A percentile compares a stretch with the other conserved stretches of the same genome.
phyloP scores from a whole-genome alignment of 2,888 invertebrate genomes.

The Diplazon laetatorius region DNA sequence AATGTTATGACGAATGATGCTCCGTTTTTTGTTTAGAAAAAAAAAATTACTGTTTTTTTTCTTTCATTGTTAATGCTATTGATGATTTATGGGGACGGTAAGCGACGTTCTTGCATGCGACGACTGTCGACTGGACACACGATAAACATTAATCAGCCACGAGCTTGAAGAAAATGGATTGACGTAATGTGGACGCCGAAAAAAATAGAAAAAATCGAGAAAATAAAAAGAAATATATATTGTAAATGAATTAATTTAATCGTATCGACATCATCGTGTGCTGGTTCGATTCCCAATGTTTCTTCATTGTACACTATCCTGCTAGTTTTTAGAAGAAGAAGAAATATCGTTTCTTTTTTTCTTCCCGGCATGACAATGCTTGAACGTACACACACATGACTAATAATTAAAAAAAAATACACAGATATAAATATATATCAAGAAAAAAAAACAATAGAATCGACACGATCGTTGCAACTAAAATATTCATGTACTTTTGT shows the following conservation, averaged over 20 bases:
- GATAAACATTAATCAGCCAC: no score
- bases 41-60: no score
- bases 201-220: background rate
- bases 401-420: background rate
- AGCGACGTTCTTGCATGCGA: constrained; percentile 55
- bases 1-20: constrained; percentile 61
- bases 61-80: constrained; percentile 63
- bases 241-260: constrained; percentile 30
- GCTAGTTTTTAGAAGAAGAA: constrained; percentile 44
- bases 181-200: constrained; percentile 22
- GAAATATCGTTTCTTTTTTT: no score
- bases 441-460: constrained; percentile 21
- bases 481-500: constrained; percentile 59
- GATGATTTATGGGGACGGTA: constrained; percentile 56
- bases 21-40: constrained; percentile 62
- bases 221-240: background rate
- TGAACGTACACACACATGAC: constrained; percentile 51
- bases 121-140: constrained; percentile 30
- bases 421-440: background rate
- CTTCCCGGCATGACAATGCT: constrained; percentile 55
- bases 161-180: constrained; percentile 6
- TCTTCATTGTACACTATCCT: constrained; percentile 58
- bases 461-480: constrained; percentile 19
- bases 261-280: constrained; percentile 50
- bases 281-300: constrained; percentile 58